Base-by-base conservation (phyloP, 2,113 vertebrate species). In the Martes martes region DNA sequence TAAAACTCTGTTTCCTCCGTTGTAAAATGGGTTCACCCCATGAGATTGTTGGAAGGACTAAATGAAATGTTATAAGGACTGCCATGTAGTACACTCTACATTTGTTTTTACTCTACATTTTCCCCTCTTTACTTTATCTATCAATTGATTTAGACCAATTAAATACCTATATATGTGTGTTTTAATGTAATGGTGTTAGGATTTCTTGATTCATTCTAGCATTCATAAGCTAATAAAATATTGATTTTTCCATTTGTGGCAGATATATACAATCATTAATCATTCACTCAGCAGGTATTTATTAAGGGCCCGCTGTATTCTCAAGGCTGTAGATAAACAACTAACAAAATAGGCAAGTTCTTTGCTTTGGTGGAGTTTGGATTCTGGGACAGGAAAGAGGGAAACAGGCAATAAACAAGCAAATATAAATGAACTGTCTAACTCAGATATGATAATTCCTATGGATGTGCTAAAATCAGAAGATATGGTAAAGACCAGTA, bases 31-130 rank as follows among this genome's bases (percentile, higher is more conserved):
- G 8, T 57, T 87, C 13, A 6, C 28, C 42, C 31, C 21, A 13
- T 82, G 31, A 39, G 2, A 18, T 59, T 28, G 0, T 90, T 65
- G 2, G 0, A 45, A 15, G 61, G 3, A 65, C 47, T n/a, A 47
- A 85, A 39, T 31, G 50, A 63, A 79, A 45, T 39, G 39, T 47
- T 47, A 18, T 18, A 87, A 59, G 1, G 18, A 2, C 1, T 26
- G 0, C n/a, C 7, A 6, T 4, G 28, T 76, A 39, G 42, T 2
- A 1, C 1, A 0, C 7, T 18, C 85, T 61, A 14, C 7, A 26
- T 47, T 78, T 78, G 42, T 78, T 80, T 15, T 84, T 55, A 42
- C 36, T 23, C 21, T 2, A 50, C 7, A 52, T 78, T 91, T 71
- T 88, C 39, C 31, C 52, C 52, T 50, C 47, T 45, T 71, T 69